Evolutionary conservation across 2,797 vertebrate genomes (phyloP), one percentile per base, ranked within the genome.

Genomic region (Chelonia mydas): DNA sequence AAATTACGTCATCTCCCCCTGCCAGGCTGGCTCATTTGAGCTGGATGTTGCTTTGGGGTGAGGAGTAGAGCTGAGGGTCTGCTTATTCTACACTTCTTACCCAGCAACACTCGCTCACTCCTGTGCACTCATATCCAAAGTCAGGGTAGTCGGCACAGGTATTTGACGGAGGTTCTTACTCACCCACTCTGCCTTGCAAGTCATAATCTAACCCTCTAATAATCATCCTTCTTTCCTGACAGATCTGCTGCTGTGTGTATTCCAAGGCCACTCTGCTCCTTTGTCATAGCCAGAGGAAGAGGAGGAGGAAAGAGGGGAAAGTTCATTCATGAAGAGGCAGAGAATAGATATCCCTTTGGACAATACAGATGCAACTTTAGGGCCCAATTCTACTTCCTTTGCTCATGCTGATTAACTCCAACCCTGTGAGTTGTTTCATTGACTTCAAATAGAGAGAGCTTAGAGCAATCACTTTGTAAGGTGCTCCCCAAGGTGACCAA

Each of bases 91-190:
- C 79, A 50, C 37, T 45, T 65, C 77, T 25, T 37, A 23, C 33
- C 2, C 65, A 57, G 15, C 74, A 0, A 0, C 0, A 8, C 25
- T 33, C 9, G 21, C 21, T 72, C 9, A 72, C 37, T 72, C 37
- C 31, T 54, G 21, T 37, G 13, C 27, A 33, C 47, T 45, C 72
- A 25, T 28, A 78, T 17, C 45, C 23, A 1, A 3, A 25, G 33
- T 3, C 0, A 2, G 31, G 54, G 83, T 31, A 84, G 51, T 23
- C 1, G 80, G 33, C 28, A 4, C 0, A 21, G 79, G 33, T 4
- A 4, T 72, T 41, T 91, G 83, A 50, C 1, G 2, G 37, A 37
- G 27, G 17, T n/a, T 57, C 27, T 57, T 57, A 57, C 55, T 57
- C 55, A 57, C 11, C 3, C 45, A 50, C 5, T 79, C 85, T 86